Percentiles rank a stretch among this genome's conserved stretches.
Conservation (phyloP, 2,113 vertebrate genomes). For the Setophaga coronata region DNA sequence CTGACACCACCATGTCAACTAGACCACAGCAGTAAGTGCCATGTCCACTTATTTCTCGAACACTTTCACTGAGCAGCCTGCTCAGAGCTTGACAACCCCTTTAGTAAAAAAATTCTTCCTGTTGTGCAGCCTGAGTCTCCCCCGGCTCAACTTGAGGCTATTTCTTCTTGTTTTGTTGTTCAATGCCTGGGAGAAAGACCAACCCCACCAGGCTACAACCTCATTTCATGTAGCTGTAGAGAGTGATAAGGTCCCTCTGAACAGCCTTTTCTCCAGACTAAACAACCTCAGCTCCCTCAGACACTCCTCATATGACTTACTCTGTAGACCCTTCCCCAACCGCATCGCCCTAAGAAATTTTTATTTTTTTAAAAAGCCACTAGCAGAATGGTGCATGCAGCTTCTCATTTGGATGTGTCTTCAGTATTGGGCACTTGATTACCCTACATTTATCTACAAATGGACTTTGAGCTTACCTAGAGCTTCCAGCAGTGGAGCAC, state of each 20-base stretch:
- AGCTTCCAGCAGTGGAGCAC: constrained; percentile 93
- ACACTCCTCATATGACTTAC: background rate
- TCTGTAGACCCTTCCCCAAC: background rate
- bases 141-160: background rate
- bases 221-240: background rate
- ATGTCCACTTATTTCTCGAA: background rate
- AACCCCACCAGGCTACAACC: too few species aligned
- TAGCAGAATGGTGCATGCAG: constrained; percentile 92
- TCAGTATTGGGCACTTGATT: constrained; percentile 91
- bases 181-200: background rate
- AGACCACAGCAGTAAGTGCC: too few species aligned
- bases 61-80: background rate
- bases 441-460: constrained; percentile 91
- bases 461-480: constrained; percentile 93
- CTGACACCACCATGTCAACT: background rate
- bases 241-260: background rate
- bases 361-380: background rate
- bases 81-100: background rate
- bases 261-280: background rate
- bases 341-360: too few species aligned
- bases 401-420: constrained; percentile 91
- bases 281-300: background rate
- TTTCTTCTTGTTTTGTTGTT: background rate
- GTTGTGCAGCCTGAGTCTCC: background rate
- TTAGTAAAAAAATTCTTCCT: background rate